phyloP scores from a whole-genome alignment of 2,888 invertebrate genomes.

The Nebria salina region DNA sequence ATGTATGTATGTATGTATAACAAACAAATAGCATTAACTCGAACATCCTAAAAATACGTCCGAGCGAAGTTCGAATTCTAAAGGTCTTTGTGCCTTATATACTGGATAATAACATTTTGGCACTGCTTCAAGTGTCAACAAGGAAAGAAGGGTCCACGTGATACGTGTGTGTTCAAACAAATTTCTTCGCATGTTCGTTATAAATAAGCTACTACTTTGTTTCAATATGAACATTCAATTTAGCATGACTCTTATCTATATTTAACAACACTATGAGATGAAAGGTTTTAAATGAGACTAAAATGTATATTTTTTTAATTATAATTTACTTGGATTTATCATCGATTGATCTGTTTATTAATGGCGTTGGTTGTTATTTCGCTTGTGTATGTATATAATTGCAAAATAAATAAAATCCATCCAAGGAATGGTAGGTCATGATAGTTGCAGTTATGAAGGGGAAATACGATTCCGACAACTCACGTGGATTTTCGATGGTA shows the following conservation, averaged over 20 bases:
- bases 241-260: not conserved
- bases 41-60: slow-evolving; percentile 36
- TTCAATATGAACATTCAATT: not conserved
- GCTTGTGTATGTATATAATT: not conserved
- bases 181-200: not conserved
- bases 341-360: no score
- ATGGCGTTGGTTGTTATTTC: not conserved
- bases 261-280: not conserved
- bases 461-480: slow-evolving; percentile 15
- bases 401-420: not conserved
- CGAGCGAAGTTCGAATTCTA: slow-evolving; percentile 37
- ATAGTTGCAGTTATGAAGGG: not conserved
- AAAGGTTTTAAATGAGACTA: no score
- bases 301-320: no score
- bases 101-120: slow-evolving; percentile 31
- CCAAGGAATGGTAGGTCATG: not conserved
- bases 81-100: slow-evolving; percentile 38
- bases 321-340: no score
- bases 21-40: not conserved
- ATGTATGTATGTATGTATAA: not conserved
- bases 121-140: slow-evolving; percentile 43
- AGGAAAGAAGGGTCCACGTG: slow-evolving; percentile 31
- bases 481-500: slow-evolving; percentile 8
- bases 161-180: slow-evolving; percentile 24
- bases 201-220: not conserved